Conservation (phyloP, 1,140 invertebrate species). For the Teleogryllus occipitalis region DNA sequence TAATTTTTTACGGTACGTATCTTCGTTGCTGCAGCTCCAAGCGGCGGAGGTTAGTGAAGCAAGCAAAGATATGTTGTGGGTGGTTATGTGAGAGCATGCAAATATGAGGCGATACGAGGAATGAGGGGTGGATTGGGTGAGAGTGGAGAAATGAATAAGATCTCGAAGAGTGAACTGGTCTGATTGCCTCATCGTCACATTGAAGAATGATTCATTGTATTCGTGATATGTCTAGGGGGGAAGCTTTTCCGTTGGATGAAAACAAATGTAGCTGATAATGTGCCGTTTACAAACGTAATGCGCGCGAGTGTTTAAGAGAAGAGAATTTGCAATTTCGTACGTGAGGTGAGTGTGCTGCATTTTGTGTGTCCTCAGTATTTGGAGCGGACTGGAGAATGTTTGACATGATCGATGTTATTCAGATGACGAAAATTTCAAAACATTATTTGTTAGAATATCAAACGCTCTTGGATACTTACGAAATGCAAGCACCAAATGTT, state of each 20-base stretch:
- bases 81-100: too few relatives aligned
- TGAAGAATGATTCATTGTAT: too few relatives aligned
- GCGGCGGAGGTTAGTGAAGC: too few relatives aligned
- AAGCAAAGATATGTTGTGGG: too few relatives aligned
- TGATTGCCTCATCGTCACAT: too few relatives aligned
- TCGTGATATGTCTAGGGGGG: too few relatives aligned
- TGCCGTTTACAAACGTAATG: background rate
- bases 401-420: background rate
- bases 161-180: too few relatives aligned
- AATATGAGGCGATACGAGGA: too few relatives aligned
- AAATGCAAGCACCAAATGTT: background rate
- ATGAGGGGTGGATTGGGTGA: too few relatives aligned
- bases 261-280: background rate
- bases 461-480: background rate
- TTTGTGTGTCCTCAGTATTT: background rate
- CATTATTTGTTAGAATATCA: background rate
- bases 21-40: too few relatives aligned
- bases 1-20: too few relatives aligned
- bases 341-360: background rate
- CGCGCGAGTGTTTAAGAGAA: background rate
- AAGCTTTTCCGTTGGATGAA: background rate
- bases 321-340: background rate
- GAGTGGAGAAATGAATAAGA: too few relatives aligned
- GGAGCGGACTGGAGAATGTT: background rate
- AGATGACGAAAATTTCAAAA: background rate